Percentiles rank a stretch among this genome's conserved stretches.
phyloP scores from a whole-genome alignment of 2,797 vertebrate genomes.

The Phalloptychus januarius region DNA sequence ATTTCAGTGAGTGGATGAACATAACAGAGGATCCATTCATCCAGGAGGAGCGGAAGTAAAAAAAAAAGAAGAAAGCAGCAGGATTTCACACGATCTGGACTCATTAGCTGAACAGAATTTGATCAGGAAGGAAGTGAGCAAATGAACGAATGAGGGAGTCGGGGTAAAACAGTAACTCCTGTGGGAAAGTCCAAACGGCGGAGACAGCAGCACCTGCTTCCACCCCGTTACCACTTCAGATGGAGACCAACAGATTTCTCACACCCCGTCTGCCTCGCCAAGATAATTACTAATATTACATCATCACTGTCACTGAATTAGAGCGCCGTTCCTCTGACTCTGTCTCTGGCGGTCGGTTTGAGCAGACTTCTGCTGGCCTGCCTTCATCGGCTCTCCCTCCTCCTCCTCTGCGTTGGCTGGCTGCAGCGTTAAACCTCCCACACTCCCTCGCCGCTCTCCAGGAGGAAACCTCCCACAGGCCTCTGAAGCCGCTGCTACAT shows the following conservation, averaged over 20 bases:
- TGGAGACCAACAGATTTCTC: constrained; percentile 43
- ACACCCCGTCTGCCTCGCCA: constrained; percentile 29
- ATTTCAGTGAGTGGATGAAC: constrained; percentile 12
- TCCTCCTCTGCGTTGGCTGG: constrained; percentile 70
- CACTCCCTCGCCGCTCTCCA: constrained; percentile 54
- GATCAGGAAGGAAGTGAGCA: neutral
- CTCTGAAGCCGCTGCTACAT: constrained; percentile 55
- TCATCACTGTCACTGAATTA: constrained; percentile 5
- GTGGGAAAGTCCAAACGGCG: constrained; percentile 53
- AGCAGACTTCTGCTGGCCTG: constrained; percentile 26
- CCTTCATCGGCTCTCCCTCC: constrained; percentile 68
- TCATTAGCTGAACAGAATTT: constrained; percentile 4
- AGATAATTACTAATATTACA: constrained; percentile 17
- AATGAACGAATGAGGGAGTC: constrained; percentile 4
- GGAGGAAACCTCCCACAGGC: constrained; percentile 59
- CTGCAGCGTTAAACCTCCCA: constrained; percentile 68
- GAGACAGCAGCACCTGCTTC: constrained; percentile 68
- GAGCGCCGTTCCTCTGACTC: neutral
- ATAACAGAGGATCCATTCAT: constrained; percentile 14
- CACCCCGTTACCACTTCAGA: constrained; percentile 47
- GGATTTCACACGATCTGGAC: neutral
- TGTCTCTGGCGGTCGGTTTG: neutral
- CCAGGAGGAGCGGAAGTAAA: neutral
- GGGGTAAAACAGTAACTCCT: constrained; percentile 26
- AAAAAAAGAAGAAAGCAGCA: constrained; percentile 1